These are phyloP conservation scores for Alviniconcha marisindica DNA, from an alignment of 1,140 invertebrate species.

Conservation along the genomic window DNA sequence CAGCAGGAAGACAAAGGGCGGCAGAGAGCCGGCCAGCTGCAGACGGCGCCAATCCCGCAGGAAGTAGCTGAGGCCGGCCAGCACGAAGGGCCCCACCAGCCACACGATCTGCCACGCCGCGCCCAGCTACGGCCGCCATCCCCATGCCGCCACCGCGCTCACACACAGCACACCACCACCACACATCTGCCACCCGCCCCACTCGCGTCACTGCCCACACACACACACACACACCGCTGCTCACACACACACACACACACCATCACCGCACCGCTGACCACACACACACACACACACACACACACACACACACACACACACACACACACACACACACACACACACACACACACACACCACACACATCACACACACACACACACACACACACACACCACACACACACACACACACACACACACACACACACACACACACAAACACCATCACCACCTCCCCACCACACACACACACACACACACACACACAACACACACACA, in stretches of 20 bases:
- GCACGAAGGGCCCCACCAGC: slow-evolving; percentile 44
- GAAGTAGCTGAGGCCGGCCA: slow-evolving; percentile 48
- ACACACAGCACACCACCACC: neutral
- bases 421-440: too few relatives aligned
- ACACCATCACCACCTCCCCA: neutral
- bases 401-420: too few relatives aligned
- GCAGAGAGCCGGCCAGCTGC: slow-evolving; percentile 49
- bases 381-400: too few relatives aligned
- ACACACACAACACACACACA: too few relatives aligned
- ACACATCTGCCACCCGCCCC: too few relatives aligned
- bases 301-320: too few relatives aligned
- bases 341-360: too few relatives aligned
- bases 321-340: too few relatives aligned
- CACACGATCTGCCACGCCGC: slow-evolving; percentile 52
- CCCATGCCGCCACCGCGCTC: neutral
- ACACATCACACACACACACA: too few relatives aligned
- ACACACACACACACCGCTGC: neutral
- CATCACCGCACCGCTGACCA: neutral
- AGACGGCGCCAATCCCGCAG: slow-evolving; percentile 50
- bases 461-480: slow-evolving; percentile 5
- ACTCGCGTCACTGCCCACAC: too few relatives aligned
- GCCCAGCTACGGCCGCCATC: neutral
- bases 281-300: too few relatives aligned
- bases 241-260: neutral
- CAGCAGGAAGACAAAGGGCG: slow-evolving; percentile 37